These are phyloP conservation scores for Serinus canaria DNA, from an alignment of 2,113 vertebrate genomes.

Conservation along the genomic window DNA sequence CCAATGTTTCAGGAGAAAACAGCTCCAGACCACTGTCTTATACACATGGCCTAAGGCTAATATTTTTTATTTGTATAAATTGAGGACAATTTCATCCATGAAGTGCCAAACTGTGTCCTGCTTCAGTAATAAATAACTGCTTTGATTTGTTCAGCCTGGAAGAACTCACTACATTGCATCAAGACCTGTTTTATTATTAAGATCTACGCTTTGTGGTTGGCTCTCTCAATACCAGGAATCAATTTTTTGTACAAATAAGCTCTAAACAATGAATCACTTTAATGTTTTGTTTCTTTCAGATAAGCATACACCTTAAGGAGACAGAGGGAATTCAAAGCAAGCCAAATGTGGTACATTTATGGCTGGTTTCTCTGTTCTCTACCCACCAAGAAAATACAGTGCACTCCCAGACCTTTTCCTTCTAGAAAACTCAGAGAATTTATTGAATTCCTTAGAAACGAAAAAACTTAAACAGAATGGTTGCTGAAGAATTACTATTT, in stretches of 20 bases:
- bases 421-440: neutral
- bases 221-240: neutral
- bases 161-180: neutral
- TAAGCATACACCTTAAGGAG: neutral
- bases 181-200: neutral
- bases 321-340: neutral
- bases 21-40: neutral
- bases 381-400: neutral
- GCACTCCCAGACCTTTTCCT: neutral
- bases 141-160: neutral
- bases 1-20: neutral
- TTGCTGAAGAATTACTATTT: neutral
- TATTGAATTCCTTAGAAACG: neutral
- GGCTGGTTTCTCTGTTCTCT: neutral
- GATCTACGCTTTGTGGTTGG: neutral
- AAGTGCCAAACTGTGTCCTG: neutral
- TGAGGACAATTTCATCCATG: neutral
- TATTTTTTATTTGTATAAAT: neutral
- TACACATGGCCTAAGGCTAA: neutral
- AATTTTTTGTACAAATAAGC: neutral
- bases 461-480: neutral
- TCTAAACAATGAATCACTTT: neutral
- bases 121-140: neutral
- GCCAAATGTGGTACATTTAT: neutral
- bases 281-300: neutral